phyloP scores from a whole-genome alignment of 2,888 invertebrate genomes.

The Mamestra brassicae region DNA sequence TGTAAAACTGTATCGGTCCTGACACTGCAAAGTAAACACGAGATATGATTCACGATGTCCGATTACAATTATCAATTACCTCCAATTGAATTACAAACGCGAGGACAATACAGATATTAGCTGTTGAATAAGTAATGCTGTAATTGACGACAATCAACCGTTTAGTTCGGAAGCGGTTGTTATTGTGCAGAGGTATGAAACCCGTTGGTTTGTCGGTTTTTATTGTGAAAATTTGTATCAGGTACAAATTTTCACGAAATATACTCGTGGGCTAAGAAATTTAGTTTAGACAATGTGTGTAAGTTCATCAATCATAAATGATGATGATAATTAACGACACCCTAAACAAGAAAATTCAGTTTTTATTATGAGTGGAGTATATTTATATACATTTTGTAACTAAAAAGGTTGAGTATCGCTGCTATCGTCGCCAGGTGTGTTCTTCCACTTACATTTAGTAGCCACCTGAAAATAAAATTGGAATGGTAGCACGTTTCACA shows the following conservation, averaged over 20 bases:
- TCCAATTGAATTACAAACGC: constrained; percentile 54
- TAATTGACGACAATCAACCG: constrained; percentile 46
- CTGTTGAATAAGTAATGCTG: constrained; percentile 55
- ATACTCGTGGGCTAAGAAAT: neutral
- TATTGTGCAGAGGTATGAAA: constrained; percentile 29
- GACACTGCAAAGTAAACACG: constrained; percentile 44
- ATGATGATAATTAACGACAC: neutral
- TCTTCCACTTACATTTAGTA: constrained; percentile 29
- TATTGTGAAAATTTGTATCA: neutral
- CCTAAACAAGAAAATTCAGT: neutral
- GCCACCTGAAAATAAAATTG: constrained; percentile 23
- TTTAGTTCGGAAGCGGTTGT: constrained; percentile 31
- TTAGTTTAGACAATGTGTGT: neutral
- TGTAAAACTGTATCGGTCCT: constrained; percentile 37
- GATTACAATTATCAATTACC: constrained; percentile 64
- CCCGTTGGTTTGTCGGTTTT: neutral
- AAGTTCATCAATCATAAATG: neutral
- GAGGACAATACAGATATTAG: constrained; percentile 54
- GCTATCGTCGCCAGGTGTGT: constrained; percentile 36
- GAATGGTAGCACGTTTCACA: constrained; percentile 15
- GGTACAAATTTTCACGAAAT: too few species aligned
- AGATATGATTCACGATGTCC: constrained; percentile 58
- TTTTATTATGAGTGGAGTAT: neutral
- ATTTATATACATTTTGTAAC: neutral
- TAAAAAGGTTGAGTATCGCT: constrained; percentile 42